phyloP scores from a whole-genome alignment of 2,113 vertebrate genomes.

The Thermophis baileyi region DNA sequence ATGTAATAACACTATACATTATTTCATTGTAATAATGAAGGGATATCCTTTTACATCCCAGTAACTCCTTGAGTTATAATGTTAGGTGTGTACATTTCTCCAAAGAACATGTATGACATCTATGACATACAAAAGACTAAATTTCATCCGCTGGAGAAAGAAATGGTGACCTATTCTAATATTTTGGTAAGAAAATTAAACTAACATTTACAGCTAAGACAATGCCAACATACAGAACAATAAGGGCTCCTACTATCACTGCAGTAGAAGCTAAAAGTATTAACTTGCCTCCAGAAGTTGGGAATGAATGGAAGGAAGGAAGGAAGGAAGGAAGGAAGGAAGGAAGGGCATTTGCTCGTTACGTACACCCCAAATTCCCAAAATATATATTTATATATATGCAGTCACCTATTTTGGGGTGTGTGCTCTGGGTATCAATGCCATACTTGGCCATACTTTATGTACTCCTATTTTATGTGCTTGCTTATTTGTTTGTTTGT shows the following conservation, averaged over 20 bases:
- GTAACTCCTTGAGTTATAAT: neutral
- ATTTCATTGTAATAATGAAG: neutral
- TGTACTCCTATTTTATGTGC: neutral
- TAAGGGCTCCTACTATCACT: neutral
- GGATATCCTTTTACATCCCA: neutral
- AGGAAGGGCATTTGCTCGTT: neutral
- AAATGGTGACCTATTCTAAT: neutral
- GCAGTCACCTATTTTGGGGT: neutral
- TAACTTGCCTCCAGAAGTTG: no score
- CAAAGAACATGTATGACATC: neutral
- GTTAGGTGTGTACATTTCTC: neutral
- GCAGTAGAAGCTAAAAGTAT: neutral
- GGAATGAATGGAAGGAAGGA: no score
- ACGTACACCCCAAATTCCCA: neutral
- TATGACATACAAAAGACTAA: neutral
- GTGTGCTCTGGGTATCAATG: neutral
- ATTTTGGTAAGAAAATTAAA: neutral
- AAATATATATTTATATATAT: neutral
- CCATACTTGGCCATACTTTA: neutral
- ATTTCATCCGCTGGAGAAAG: neutral
- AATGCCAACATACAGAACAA: neutral
- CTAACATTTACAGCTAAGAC: neutral
- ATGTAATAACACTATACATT: neutral
- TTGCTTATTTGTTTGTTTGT: neutral
- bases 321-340: no score